Evolutionary conservation across 37 sponge, comb jelly and placozoan genomes (phyloP).

Genomic region (Crambe crambe): DNA sequence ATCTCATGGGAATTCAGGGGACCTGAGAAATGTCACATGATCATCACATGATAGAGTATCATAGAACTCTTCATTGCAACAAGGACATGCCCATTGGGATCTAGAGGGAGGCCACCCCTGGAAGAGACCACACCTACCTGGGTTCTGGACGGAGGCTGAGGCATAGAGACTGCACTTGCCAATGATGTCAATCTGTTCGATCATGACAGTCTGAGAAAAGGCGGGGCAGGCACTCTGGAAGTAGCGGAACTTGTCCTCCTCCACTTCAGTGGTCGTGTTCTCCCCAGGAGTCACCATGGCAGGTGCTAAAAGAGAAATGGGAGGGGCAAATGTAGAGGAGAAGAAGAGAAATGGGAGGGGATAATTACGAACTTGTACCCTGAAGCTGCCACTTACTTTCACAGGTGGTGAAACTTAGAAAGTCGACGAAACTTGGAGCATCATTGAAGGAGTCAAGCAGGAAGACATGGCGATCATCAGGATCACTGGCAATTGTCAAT

Average conservation of each 20-base stretch:
- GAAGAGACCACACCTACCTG: slow-evolving; percentile 9
- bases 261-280: slow-evolving; percentile 66
- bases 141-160: slow-evolving; percentile 67
- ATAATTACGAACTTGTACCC: too few relatives aligned
- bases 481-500: slow-evolving; percentile 77
- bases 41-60: neutral
- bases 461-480: slow-evolving; percentile 71
- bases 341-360: neutral
- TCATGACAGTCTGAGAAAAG: slow-evolving; percentile 69
- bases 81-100: neutral
- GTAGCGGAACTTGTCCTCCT: slow-evolving; percentile 84
- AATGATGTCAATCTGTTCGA: slow-evolving; percentile 81
- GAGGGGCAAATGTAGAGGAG: too few relatives aligned
- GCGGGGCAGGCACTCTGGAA: slow-evolving; percentile 74
- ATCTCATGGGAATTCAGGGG: slow-evolving; percentile 48
- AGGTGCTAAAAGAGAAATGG: slow-evolving; percentile 42
- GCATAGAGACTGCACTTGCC: slow-evolving; percentile 79
- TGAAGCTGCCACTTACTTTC: slow-evolving; percentile 80
- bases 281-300: slow-evolving; percentile 84
- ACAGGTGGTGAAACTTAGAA: slow-evolving; percentile 79
- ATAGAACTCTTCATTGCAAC: neutral
- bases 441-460: slow-evolving; percentile 69
- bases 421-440: slow-evolving; percentile 71
- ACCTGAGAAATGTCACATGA: slow-evolving; percentile 30
- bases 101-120: neutral